Percentiles rank a stretch among this genome's conserved stretches.
Evolutionary conservation across 2,113 vertebrate genomes (phyloP).

Genomic region (Sinosuthora webbiana): DNA sequence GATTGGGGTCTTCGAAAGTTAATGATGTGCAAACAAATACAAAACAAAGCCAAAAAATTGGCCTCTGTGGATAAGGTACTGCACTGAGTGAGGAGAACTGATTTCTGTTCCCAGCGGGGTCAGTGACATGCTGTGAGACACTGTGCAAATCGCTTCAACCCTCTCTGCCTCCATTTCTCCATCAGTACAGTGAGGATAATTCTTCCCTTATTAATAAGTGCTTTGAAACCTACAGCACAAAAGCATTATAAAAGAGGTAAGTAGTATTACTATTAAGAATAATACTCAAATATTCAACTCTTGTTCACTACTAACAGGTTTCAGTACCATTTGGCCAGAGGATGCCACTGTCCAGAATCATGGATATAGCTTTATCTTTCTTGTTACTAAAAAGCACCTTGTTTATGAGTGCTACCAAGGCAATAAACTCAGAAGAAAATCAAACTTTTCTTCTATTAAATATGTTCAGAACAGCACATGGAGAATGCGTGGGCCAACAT

Average conservation of each 20-base stretch:
- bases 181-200: slow-evolving; percentile 64
- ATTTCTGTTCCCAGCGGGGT: slow-evolving; percentile 62
- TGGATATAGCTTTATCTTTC: not conserved
- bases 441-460: not conserved
- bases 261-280: slow-evolving; percentile 37
- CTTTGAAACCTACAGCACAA: slow-evolving; percentile 64
- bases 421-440: not conserved
- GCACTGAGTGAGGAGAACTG: slow-evolving; percentile 58
- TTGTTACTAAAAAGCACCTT: not conserved
- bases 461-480: not conserved
- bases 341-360: not conserved
- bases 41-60: slow-evolving; percentile 40
- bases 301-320: slow-evolving; percentile 4
- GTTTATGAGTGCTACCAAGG: not conserved
- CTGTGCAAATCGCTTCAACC: slow-evolving; percentile 63
- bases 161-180: slow-evolving; percentile 60
- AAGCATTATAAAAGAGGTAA: slow-evolving; percentile 56
- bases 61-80: slow-evolving; percentile 57
- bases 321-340: not conserved
- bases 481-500: not conserved
- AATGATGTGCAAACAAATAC: slow-evolving; percentile 32
- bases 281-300: slow-evolving; percentile 1
- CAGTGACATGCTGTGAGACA: slow-evolving; percentile 65
- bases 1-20: slow-evolving; percentile 47
- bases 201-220: slow-evolving; percentile 64